Evolutionary conservation across 2,888 invertebrate species (phyloP).

Genomic region (Synergus itoensis): DNA sequence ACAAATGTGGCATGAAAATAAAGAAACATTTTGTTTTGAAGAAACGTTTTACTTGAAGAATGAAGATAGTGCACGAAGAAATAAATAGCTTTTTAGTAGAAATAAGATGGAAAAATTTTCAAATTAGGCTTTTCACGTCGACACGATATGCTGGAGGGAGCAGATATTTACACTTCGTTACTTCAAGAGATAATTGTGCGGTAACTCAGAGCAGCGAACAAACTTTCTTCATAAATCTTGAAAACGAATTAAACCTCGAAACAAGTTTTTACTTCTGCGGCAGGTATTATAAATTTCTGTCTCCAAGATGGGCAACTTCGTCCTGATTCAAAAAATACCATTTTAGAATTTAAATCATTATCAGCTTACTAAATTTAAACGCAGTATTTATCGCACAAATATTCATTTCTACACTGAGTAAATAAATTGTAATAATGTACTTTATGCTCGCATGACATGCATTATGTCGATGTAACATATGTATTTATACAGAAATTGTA

Average conservation of each 20-base stretch:
- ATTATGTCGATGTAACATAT: not conserved
- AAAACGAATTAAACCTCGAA: slow-evolving; percentile 39
- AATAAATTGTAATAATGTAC: not conserved
- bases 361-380: no score
- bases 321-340: not conserved
- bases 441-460: not conserved
- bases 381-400: no score
- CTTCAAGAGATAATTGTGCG: slow-evolving; percentile 30
- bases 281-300: slow-evolving; percentile 30
- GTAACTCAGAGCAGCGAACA: slow-evolving; percentile 27
- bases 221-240: slow-evolving; percentile 40
- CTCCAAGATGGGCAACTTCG: not conserved
- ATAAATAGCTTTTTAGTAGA: not conserved
- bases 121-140: slow-evolving; percentile 32
- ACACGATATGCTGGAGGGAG: slow-evolving; percentile 19
- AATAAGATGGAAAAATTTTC: not conserved
- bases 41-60: not conserved
- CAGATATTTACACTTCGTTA: slow-evolving; percentile 38
- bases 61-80: not conserved
- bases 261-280: slow-evolving; percentile 38
- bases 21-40: not conserved
- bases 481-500: not conserved
- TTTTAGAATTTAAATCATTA: not conserved
- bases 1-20: not conserved
- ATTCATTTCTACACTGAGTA: no score